phyloP scores from a whole-genome alignment of 2,113 vertebrate species.

The Oryzias celebensis region DNA sequence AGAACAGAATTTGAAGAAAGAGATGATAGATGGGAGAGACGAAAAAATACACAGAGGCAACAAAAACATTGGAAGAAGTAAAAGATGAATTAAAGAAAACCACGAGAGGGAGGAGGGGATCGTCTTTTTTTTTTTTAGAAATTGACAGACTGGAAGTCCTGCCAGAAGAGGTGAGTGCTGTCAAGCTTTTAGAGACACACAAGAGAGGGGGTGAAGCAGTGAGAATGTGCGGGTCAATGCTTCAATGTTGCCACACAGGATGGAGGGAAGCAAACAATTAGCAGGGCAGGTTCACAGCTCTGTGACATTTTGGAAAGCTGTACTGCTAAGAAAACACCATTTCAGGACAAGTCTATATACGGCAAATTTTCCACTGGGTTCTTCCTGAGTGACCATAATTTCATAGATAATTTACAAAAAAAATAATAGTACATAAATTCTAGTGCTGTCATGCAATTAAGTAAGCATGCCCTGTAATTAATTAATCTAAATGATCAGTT shows the following conservation, averaged over 20 bases:
- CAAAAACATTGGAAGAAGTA: slow-evolving; percentile 39
- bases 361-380: too few species aligned
- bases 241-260: slow-evolving; percentile 58
- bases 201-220: slow-evolving; percentile 45
- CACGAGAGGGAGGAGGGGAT: slow-evolving; percentile 19
- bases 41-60: slow-evolving; percentile 36
- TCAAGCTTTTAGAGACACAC: slow-evolving; percentile 42
- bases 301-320: slow-evolving; percentile 20
- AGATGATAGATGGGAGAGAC: slow-evolving; percentile 61
- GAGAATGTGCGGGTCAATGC: slow-evolving; percentile 60
- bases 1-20: slow-evolving; percentile 41
- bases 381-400: too few species aligned
- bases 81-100: slow-evolving; percentile 49
- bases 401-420: too few species aligned
- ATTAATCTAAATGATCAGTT: too few species aligned
- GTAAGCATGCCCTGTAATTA: too few species aligned
- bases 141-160: slow-evolving; percentile 46
- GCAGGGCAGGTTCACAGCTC: slow-evolving; percentile 56
- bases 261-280: slow-evolving; percentile 68
- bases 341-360: too few species aligned
- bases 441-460: too few species aligned
- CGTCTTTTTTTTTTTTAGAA: slow-evolving; percentile 51
- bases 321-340: too few species aligned
- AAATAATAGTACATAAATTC: too few species aligned
- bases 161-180: slow-evolving; percentile 55